Conservation (phyloP, 2,797 vertebrate species). For the Urosaurus nigricauda region DNA sequence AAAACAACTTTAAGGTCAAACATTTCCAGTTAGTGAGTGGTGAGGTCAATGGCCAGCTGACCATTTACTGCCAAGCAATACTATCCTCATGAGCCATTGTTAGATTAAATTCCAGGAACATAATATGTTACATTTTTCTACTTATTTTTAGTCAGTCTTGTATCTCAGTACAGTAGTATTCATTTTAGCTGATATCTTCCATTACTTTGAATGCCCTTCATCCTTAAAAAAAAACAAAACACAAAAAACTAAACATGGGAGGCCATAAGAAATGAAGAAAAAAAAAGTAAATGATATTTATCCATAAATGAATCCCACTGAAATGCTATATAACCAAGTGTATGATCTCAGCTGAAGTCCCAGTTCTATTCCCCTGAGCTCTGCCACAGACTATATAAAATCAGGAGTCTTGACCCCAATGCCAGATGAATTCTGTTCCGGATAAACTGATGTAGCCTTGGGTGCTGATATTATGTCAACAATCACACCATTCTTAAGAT, state of each 20-base stretch:
- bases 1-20: constrained; percentile 62
- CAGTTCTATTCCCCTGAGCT: not conserved
- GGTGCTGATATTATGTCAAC: not conserved
- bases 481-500: not conserved
- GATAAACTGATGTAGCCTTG: not conserved
- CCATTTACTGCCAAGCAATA: constrained; percentile 65
- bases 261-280: too few species aligned
- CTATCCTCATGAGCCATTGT: constrained; percentile 56
- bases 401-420: not conserved
- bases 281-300: not conserved
- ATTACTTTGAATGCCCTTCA: not conserved
- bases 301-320: not conserved
- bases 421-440: not conserved
- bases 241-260: not conserved
- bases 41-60: constrained; percentile 58
- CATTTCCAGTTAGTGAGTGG: constrained; percentile 68
- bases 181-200: not conserved
- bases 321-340: not conserved
- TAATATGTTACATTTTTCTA: constrained; percentile 37
- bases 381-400: not conserved
- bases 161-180: constrained; percentile 57
- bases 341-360: not conserved
- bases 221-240: not conserved
- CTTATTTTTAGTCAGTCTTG: constrained; percentile 5
- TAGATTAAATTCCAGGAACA: constrained; percentile 47